phyloP scores from a whole-genome alignment of 2,113 vertebrate genomes.

The Maylandia zebra region DNA sequence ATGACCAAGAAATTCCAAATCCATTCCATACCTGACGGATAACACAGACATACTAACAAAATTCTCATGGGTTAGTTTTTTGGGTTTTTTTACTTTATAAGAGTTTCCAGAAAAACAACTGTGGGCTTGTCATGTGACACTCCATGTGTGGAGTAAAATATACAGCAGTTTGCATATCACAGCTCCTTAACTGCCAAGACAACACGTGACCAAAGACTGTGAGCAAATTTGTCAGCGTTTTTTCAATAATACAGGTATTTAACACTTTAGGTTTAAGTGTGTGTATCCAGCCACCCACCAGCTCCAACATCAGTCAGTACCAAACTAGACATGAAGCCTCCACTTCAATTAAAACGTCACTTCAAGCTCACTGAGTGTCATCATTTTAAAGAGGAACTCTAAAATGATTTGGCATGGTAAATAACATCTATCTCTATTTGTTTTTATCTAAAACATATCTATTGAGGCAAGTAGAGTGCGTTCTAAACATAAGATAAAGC shows the following conservation, averaged over 20 bases:
- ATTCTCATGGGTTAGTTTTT: not conserved
- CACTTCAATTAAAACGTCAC: not conserved
- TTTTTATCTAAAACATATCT: not conserved
- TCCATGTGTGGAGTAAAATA: rapidly evolving
- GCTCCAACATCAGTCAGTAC: not conserved
- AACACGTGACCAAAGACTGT: rapidly evolving
- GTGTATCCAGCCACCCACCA: not conserved
- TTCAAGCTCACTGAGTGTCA: not conserved
- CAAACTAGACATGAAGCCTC: not conserved
- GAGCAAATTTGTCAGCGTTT: not conserved
- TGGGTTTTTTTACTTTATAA: rapidly evolving
- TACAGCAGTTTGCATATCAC: not conserved
- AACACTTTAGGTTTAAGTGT: not conserved
- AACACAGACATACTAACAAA: rapidly evolving
- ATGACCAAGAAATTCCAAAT: not conserved
- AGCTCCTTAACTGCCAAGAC: not conserved
- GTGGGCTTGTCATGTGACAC: not conserved
- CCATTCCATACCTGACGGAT: rapidly evolving
- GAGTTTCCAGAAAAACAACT: not conserved
- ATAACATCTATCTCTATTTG: not conserved
- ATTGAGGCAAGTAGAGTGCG: not conserved
- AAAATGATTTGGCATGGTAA: not conserved
- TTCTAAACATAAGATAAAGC: not conserved
- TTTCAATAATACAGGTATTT: not conserved
- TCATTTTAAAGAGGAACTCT: not conserved